Conservation (phyloP, 2,888 invertebrate genomes). For the Trichopria drosophilae region DNA sequence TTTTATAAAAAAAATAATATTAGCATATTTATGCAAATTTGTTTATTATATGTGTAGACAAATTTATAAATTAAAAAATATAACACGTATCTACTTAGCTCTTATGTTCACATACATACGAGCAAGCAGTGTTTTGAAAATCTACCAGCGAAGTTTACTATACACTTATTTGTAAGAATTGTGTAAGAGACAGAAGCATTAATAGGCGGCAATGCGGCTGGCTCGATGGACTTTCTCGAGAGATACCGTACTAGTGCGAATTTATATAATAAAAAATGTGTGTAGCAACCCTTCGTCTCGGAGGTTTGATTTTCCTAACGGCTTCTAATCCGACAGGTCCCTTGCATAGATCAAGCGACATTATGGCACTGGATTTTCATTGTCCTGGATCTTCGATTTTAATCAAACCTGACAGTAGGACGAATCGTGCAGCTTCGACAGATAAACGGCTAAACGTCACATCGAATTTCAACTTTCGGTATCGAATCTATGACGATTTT, state of each 20-base stretch:
- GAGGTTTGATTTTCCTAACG: constrained; percentile 39
- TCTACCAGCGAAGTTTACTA: too few species aligned
- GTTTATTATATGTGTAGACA: too few species aligned
- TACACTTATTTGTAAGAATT: too few species aligned
- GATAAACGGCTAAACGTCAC: constrained; percentile 36
- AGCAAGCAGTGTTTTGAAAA: too few species aligned
- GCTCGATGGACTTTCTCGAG: constrained; percentile 49
- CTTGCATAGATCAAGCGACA: constrained; percentile 33
- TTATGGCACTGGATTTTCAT: constrained; percentile 30
- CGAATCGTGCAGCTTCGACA: constrained; percentile 33
- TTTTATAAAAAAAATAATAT: too few species aligned
- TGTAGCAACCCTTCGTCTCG: constrained; percentile 44
- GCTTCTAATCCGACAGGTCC: constrained; percentile 55
- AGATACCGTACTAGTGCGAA: constrained; percentile 51
- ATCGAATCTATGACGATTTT: too few species aligned
- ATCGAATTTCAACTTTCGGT: too few species aligned
- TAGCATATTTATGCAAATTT: too few species aligned
- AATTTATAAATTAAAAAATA: too few species aligned
- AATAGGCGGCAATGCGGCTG: constrained; percentile 51
- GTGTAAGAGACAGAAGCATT: too few species aligned
- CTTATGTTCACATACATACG: too few species aligned
- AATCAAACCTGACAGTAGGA: constrained; percentile 32
- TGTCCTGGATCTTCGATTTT: constrained; percentile 33
- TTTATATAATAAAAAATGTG: constrained; percentile 57
- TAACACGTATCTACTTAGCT: too few species aligned